A percentile compares a stretch with the other conserved stretches of the same genome.
phyloP scores from a whole-genome alignment of 2,888 invertebrate genomes.

The Hoplodrina ambigua region DNA sequence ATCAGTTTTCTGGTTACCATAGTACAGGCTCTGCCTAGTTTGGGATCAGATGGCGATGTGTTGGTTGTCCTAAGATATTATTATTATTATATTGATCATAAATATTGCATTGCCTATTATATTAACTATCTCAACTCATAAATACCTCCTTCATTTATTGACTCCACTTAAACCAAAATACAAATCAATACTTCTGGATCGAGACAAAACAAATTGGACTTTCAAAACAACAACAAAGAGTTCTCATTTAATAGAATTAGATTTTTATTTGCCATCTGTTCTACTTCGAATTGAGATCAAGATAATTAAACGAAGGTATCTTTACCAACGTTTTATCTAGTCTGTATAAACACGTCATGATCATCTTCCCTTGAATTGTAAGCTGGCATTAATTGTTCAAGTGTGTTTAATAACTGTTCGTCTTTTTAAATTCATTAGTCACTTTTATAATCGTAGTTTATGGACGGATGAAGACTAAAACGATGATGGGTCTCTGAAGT shows the following conservation, averaged over 20 bases:
- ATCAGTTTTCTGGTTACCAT: too few relatives aligned
- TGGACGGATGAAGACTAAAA: too few relatives aligned
- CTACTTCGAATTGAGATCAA: slow-evolving; percentile 38
- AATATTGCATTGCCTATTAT: not conserved
- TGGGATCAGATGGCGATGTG: too few relatives aligned
- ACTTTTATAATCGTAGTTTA: too few relatives aligned
- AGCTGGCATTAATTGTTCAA: slow-evolving; percentile 22
- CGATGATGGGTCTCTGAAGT: too few relatives aligned
- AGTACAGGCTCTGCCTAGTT: too few relatives aligned
- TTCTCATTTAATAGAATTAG: slow-evolving; percentile 30
- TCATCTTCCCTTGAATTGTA: slow-evolving; percentile 34
- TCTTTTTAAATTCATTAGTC: slow-evolving; percentile 10
- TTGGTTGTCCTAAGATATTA: too few relatives aligned
- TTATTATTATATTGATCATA: too few relatives aligned
- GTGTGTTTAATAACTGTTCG: slow-evolving; percentile 22
- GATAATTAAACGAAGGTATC: slow-evolving; percentile 39
- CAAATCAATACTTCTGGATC: slow-evolving; percentile 6
- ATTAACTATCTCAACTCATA: not conserved
- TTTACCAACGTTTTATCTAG: slow-evolving; percentile 18
- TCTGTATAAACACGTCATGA: slow-evolving; percentile 17
- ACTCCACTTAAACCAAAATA: slow-evolving; percentile 17
- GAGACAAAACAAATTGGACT: slow-evolving; percentile 18
- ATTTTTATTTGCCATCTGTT: slow-evolving; percentile 32
- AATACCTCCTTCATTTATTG: slow-evolving; percentile 2
- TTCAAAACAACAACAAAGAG: slow-evolving; percentile 16